phyloP scores from a whole-genome alignment of 2,888 invertebrate species.

The Reticulitermes lucifugus region DNA sequence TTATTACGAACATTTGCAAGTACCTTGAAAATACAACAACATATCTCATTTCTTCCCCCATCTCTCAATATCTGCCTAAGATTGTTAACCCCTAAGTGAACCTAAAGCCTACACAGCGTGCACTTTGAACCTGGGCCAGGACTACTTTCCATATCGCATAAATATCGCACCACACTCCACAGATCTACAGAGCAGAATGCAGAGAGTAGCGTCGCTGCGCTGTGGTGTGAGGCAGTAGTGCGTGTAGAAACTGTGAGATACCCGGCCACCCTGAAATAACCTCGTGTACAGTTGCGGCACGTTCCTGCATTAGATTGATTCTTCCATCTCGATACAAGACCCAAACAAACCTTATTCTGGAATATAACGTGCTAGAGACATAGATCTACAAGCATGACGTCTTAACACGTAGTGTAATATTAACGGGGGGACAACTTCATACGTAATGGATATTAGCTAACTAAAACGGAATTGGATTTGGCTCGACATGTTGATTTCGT shows the following conservation, averaged over 20 bases:
- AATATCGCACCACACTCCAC: constrained; percentile 35
- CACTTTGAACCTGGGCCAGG: not conserved
- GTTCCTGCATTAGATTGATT: constrained; percentile 51
- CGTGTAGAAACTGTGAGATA: constrained; percentile 42
- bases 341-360: too few relatives aligned
- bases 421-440: not conserved
- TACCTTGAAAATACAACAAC: not conserved
- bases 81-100: not conserved
- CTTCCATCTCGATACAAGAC: not conserved
- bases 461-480: too few relatives aligned
- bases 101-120: not conserved
- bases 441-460: too few relatives aligned
- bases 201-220: not conserved
- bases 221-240: constrained; percentile 7
- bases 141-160: constrained; percentile 46
- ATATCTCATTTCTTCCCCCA: not conserved
- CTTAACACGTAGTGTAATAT: not conserved
- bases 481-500: too few relatives aligned
- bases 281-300: constrained; percentile 46
- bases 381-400: not conserved
- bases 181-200: not conserved
- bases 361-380: not conserved
- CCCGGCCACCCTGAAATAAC: constrained; percentile 18
- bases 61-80: constrained; percentile 5
- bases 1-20: not conserved